These are phyloP conservation scores for Norana najaformis DNA, from an alignment of 2,888 invertebrate genomes.

Conservation along the genomic window DNA sequence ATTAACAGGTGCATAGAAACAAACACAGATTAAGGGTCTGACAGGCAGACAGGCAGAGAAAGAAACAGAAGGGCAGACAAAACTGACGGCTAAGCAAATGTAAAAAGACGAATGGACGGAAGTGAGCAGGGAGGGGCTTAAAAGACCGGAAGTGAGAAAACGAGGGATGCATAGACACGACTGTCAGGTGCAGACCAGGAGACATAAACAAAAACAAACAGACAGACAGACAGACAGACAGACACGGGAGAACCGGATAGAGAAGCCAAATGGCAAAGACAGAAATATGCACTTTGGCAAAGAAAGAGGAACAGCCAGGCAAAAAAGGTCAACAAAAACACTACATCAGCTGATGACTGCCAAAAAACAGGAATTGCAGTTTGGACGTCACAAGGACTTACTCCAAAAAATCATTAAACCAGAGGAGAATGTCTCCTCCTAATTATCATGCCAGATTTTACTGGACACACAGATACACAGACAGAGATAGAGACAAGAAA, in stretches of 20 bases:
- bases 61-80: not conserved
- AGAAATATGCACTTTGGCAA: not conserved
- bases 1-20: not conserved
- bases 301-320: not conserved
- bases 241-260: slow-evolving; percentile 19
- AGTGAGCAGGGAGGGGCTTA: slow-evolving; percentile 24
- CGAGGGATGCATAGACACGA: not conserved
- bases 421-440: not conserved
- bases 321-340: not conserved
- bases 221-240: not conserved
- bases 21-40: not conserved
- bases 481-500: not conserved
- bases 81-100: not conserved
- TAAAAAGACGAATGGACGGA: slow-evolving; percentile 14
- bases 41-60: not conserved
- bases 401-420: not conserved
- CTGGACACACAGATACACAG: not conserved
- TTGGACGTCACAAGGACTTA: not conserved
- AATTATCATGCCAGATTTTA: too few species aligned
- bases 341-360: not conserved
- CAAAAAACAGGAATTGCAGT: not conserved
- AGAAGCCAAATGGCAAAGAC: not conserved
- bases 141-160: slow-evolving; percentile 23
- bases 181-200: not conserved
- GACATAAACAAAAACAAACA: not conserved